Evolutionary conservation across 2,888 invertebrate genomes (phyloP), one percentile per base, ranked within the genome.

Genomic region (Limnephilus auricula): DNA sequence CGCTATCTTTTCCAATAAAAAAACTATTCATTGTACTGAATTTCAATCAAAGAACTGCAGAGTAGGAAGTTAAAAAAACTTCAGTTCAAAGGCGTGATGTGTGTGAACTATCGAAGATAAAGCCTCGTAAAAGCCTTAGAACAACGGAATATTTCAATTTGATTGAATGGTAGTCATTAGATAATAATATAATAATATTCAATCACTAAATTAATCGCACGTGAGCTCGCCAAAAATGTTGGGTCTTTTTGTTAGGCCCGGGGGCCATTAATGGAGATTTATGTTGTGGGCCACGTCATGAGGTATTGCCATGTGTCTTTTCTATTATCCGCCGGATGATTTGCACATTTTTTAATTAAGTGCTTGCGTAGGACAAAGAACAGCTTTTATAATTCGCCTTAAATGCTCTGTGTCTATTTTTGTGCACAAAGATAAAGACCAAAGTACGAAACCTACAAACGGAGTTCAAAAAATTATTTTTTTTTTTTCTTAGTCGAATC

Each of bases 61-160:
- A 84, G 40, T 32, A 65, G 18, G 32, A 65, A 87, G 31, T 34
- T 18, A 50, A 65, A 87, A 86, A 65, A 87, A 65, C 13, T 18
- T 87, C 65, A 90, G 92, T 92, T 92, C 92, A 91, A 91, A 89
- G 65, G 85, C 92, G 91, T 92, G 92, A 91, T 90, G 89, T 80
- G 91, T 90, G 89, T 92, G 92, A 92, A 91, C 91, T 87, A 50
- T 65, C 87, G 31, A 30, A 50, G 50, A 65, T 87, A 65, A 65
- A 50, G 87, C n/a, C 15, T 87, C 31, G 40, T 65, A 50, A 31
- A 65, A 65, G 87, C 31, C 34, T 87, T 87, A 87, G 65, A 87
- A 87, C 87, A 87, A 87, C 87, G 87, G 87, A 65, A 65, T 65
- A 87, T 87, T 87, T 87, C 31, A 32, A 30, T 78, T 31, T 45